Conservation (phyloP, 2,113 vertebrate species). For the Hiodon tergisus region DNA sequence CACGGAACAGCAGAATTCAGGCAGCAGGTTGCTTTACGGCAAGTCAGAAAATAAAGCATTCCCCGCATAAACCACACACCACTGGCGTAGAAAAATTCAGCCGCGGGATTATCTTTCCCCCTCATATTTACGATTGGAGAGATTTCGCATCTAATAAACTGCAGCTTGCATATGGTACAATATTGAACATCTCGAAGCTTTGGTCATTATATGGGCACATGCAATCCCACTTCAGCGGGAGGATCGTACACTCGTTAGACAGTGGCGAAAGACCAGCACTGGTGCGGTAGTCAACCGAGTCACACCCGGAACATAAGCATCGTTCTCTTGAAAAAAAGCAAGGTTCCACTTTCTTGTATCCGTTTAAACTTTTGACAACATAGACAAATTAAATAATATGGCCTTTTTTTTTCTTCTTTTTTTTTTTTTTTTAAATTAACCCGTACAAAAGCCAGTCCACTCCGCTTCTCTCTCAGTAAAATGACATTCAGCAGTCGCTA, state of each 20-base stretch:
- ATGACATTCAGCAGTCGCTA: slow-evolving; percentile 77
- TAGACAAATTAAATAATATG: slow-evolving; percentile 71
- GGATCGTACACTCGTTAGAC: slow-evolving; percentile 11
- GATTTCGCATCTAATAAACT: slow-evolving; percentile 51
- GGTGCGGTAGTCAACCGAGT: slow-evolving; percentile 30
- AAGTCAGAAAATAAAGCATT: slow-evolving; percentile 2
- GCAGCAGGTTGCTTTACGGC: slow-evolving; percentile 1
- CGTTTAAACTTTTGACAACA: slow-evolving; percentile 64
- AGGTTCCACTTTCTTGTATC: slow-evolving; percentile 67
- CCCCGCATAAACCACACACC: slow-evolving; percentile 17
- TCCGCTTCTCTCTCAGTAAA: slow-evolving; percentile 67
- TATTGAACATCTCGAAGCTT: slow-evolving; percentile 56
- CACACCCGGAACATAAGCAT: slow-evolving; percentile 33
- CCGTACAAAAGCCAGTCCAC: slow-evolving; percentile 72
- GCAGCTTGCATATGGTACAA: slow-evolving; percentile 59
- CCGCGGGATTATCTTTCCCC: not conserved
- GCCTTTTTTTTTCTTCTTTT: slow-evolving; percentile 53
- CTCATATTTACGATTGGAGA: slow-evolving; percentile 35
- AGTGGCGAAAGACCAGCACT: slow-evolving; percentile 33
- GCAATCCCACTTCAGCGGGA: slow-evolving; percentile 5
- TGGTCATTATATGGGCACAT: slow-evolving; percentile 60
- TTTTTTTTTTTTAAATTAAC: slow-evolving; percentile 59
- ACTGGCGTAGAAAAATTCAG: slow-evolving; percentile 20
- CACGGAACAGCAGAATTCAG: slow-evolving; percentile 24
- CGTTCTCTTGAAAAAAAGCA: slow-evolving; percentile 52